These are phyloP conservation scores for Lutraria rhynchaena DNA, from an alignment of 1,140 invertebrate species.

Conservation along the genomic window DNA sequence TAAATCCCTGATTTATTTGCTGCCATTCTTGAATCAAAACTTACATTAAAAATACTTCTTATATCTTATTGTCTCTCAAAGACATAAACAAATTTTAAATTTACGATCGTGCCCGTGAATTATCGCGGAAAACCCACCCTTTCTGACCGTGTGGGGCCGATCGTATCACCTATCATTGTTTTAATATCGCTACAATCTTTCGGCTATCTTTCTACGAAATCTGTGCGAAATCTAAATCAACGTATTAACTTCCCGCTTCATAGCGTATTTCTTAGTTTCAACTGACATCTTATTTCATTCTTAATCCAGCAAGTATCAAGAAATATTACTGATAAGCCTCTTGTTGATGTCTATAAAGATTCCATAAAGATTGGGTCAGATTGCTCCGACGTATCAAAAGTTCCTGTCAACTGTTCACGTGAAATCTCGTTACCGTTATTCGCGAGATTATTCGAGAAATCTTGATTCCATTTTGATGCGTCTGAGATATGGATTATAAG, in stretches of 20 bases:
- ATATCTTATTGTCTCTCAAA: conserved; percentile 55
- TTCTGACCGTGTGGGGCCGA: conserved; percentile 37
- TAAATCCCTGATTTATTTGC: conserved; percentile 28
- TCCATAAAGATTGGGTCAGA: conserved; percentile 58
- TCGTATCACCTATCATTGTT: conserved; percentile 53
- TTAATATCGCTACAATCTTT: conserved; percentile 51
- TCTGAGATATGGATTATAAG: conserved; percentile 42
- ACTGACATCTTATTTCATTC: conserved; percentile 56
- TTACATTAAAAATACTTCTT: conserved; percentile 45
- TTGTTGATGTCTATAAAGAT: conserved; percentile 59
- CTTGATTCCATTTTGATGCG: conserved; percentile 40
- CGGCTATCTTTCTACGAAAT: conserved; percentile 17
- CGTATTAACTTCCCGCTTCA: conserved; percentile 41
- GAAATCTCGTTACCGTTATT: conserved; percentile 31
- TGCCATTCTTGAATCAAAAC: conserved; percentile 36
- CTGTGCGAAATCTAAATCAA: conserved; percentile 22
- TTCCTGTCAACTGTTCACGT: conserved; percentile 37
- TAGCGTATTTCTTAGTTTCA: conserved; percentile 48
- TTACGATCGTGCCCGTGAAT: conserved; percentile 29
- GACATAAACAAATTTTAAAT: conserved; percentile 61
- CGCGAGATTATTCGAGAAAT: conserved; percentile 38
- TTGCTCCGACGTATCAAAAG: conserved; percentile 37
- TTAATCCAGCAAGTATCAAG: conserved; percentile 57
- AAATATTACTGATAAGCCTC: conserved; percentile 58
- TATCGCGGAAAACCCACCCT: conserved; percentile 30